Evolutionary conservation across 2,888 invertebrate genomes (phyloP), one percentile per base, ranked within the genome.

Genomic region (Marronus borbonicus): DNA sequence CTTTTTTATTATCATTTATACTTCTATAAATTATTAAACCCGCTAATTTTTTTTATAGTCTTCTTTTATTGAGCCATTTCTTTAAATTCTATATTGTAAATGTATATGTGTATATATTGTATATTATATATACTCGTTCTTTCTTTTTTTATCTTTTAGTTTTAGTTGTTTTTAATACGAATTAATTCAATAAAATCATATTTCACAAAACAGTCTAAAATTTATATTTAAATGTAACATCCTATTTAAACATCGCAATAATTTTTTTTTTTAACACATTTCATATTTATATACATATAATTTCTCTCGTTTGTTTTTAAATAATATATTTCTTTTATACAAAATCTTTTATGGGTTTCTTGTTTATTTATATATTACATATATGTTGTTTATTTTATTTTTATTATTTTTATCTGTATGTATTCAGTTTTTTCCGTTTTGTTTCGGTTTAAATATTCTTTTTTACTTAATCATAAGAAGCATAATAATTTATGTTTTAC

Each of bases 51-150:
- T 24, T 44, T 81, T 82, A 81, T 82, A 82, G 82, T 83, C 83
- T 83, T 83, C 78, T 81, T 80, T 82, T 81, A 81, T 83, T 83
- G 82, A 83, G 81, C 81, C 50, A 28, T 49, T 79, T 76, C 78
- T 77, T 78, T 80, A 74, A 74, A 74, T 70, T 74, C 72, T 74
- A 74, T 68, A 49, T 49, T 68, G 50, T 39, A 65, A 28, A 64
- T 52, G 50, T 72, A 60, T 74, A 62, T 74, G 72, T 74, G 55
- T 74, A 70, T 70, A 74, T 60, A 60, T 68, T 68, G 68, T 68
- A 68, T 68, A 68, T 68, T 68, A 68, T 68, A 68, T 68, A 68
- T 50, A 68, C 68, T 68, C 68, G 68, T 39, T 68, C 28, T 24
- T 44, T 50, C 28, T 68, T 68, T 50, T 14, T 68, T 50, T 68